Conservation (phyloP, 2,797 vertebrate species). For the Dryobates pubescens region DNA sequence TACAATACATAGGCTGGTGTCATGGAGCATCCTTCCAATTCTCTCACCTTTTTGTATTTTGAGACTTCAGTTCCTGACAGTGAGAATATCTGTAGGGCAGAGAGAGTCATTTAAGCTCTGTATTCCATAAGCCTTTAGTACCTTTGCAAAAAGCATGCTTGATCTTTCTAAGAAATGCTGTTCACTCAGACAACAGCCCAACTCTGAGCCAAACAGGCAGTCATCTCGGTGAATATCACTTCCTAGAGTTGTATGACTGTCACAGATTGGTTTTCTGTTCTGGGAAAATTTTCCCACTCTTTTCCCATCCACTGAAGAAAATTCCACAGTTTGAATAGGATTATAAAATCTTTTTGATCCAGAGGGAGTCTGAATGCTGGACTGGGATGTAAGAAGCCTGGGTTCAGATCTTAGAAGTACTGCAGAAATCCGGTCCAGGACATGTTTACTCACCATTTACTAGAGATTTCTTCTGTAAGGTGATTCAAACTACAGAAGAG, state of each 20-base stretch:
- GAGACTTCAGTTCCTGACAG: neutral
- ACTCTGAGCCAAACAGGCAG: neutral
- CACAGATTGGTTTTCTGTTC: neutral
- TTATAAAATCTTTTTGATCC: neutral
- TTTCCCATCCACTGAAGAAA: no score
- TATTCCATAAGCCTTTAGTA: neutral
- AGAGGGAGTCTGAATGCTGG: neutral
- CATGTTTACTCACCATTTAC: no score
- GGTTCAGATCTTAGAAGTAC: neutral
- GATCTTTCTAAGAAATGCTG: slow-evolving; percentile 21
- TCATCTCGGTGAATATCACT: neutral
- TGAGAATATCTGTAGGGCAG: neutral
- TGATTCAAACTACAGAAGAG: neutral
- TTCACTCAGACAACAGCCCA: neutral
- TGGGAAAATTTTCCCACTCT: neutral
- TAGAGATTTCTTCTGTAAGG: neutral
- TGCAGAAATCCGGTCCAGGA: neutral
- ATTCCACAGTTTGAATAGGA: neutral
- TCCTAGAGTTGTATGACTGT: neutral
- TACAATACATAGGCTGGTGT: neutral
- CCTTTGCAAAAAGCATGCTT: neutral
- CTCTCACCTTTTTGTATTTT: neutral
- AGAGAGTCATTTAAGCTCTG: neutral
- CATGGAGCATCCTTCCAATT: neutral
- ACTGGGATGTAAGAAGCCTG: neutral